These are phyloP conservation scores for Trissolcus japonicus DNA, from an alignment of 2,888 invertebrate species.

Conservation along the genomic window DNA sequence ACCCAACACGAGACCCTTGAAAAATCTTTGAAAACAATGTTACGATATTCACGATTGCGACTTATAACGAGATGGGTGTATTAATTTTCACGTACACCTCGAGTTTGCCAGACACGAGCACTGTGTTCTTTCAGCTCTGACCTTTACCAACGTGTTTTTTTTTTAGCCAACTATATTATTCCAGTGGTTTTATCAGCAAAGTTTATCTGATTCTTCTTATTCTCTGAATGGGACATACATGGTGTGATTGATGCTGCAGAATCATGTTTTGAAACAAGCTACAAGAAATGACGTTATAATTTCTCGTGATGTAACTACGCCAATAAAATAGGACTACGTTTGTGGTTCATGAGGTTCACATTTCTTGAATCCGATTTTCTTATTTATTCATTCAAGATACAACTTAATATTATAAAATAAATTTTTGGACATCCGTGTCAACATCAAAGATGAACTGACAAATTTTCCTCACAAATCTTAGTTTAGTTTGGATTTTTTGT, in stretches of 20 bases:
- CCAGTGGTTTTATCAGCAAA: conserved; percentile 19
- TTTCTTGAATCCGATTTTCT: no score
- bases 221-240: conserved; percentile 35
- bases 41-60: conserved; percentile 1
- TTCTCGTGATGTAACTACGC: not conserved
- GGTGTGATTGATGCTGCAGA: conserved; percentile 18
- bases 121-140: conserved; percentile 35
- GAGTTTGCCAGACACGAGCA: conserved; percentile 22
- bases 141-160: conserved; percentile 40
- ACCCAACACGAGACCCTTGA: no score
- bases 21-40: no score
- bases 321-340: no score
- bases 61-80: conserved; percentile 27
- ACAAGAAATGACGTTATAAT: not conserved
- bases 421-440: no score
- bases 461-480: no score
- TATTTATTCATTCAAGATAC: no score
- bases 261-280: not conserved
- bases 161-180: conserved; percentile 28
- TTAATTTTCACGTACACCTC: conserved; percentile 33
- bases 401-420: no score
- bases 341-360: no score
- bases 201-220: conserved; percentile 29
- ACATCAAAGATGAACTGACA: no score
- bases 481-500: no score